phyloP scores from a whole-genome alignment of 2,113 vertebrate genomes.

The Gallinago media region DNA sequence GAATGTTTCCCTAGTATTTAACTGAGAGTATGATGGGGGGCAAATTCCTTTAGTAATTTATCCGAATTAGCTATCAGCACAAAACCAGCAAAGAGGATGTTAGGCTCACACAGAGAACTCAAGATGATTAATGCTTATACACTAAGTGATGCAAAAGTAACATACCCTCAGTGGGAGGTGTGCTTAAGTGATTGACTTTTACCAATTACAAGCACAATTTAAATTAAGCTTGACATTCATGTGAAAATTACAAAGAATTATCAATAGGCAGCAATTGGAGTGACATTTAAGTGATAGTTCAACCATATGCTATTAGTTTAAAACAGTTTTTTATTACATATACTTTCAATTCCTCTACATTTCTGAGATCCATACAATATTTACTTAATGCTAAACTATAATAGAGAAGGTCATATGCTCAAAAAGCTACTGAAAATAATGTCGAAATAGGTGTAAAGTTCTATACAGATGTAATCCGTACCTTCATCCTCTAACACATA shows the following conservation, averaged over 20 bases:
- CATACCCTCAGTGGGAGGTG: background rate
- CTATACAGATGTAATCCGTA: background rate
- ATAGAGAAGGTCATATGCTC: background rate
- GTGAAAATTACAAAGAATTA: background rate
- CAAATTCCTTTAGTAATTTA: background rate
- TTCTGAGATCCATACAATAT: background rate
- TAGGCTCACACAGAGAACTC: background rate
- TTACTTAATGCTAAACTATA: background rate
- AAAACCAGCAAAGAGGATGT: background rate
- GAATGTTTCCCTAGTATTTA: background rate
- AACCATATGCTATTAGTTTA: background rate
- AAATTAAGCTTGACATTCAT: conserved; percentile 38
- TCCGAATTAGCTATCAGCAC: background rate
- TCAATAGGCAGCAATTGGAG: background rate
- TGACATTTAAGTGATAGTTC: background rate
- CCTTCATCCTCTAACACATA: background rate
- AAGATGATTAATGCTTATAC: conserved; percentile 21
- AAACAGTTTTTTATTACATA: background rate
- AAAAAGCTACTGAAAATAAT: background rate
- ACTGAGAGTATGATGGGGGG: background rate
- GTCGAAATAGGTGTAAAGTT: background rate
- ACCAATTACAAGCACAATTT: conserved; percentile 18
- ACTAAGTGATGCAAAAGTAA: background rate
- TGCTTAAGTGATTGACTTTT: conserved; percentile 33
- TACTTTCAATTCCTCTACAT: background rate